Evolutionary conservation across 2,797 vertebrate species (phyloP), one percentile per base, ranked within the genome.

Genomic region (Halcyon leucocephala): DNA sequence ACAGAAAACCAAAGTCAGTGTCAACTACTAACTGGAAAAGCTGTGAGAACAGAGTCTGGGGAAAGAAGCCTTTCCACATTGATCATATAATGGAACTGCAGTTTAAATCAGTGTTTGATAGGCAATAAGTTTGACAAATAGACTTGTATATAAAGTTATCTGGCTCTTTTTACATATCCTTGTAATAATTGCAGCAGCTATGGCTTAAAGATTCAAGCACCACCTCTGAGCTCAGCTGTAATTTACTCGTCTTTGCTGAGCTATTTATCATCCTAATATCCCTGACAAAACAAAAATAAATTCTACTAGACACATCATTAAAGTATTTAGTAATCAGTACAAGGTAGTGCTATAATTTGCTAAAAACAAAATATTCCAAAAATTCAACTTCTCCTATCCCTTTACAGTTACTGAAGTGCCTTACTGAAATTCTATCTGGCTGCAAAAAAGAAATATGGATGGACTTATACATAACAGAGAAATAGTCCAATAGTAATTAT

Each of bases 241-340:
- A 90, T 90, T 95, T 74, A 93, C 44, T 93, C 49, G 66, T 79
- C 46, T 84, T 73, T 54, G 41, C 42, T 1, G 9, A 89, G 71
- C 71, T 71, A 69, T 93, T 95, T 81, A 69, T 94, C 88, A 96
- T 48, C 39, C 51, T 86, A 90, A 94, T 67, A 55, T 65, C 52
- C 51, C 79, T 66, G 61, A 55, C 85, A 95, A 91, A 94, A 55
- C 51, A 84, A 76, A 91, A 85, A 61, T 67, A 91, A 95, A 76
- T 89, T 86, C 69, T 51, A 83, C 55, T 46, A 92, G 73, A 90
- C 58, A 67, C 24, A 54, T 85, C 78, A 91, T 91, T 89, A 73
- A 89, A 79, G 77, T 66, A 79, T 95, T 96, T 73, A 95, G 71
- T 15, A 74, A 89, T 92, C 82, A 69, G 52, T 64, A 85, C 72